These are phyloP conservation scores for Garrulus glandarius DNA, from an alignment of 2,797 vertebrate genomes.

Conservation along the genomic window DNA sequence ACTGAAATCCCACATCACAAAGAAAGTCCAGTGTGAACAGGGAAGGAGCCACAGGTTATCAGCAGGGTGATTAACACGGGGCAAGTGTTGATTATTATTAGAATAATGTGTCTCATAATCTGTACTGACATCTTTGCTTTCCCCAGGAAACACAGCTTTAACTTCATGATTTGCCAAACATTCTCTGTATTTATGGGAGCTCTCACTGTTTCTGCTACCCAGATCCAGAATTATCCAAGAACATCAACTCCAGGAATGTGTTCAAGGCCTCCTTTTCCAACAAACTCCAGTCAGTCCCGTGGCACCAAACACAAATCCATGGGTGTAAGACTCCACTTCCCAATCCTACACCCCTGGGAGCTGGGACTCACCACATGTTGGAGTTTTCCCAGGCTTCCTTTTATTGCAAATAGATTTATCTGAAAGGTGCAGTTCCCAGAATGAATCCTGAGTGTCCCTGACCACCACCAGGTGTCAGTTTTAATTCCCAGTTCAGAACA, in stretches of 20 bases:
- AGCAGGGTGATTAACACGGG: neutral
- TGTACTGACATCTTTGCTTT: neutral
- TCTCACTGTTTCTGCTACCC: neutral
- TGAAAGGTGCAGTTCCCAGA: neutral
- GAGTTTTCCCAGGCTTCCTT: neutral
- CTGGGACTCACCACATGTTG: neutral
- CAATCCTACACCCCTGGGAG: neutral
- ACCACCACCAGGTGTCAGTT: neutral
- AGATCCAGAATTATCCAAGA: neutral
- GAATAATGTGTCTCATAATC: fast-evolving
- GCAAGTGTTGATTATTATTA: neutral
- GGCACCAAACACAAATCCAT: neutral
- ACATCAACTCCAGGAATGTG: too few species aligned
- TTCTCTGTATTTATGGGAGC: neutral
- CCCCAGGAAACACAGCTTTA: neutral
- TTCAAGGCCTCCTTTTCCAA: neutral
- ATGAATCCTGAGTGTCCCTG: neutral
- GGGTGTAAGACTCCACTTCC: fast-evolving
- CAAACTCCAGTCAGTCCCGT: neutral
- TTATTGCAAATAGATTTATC: neutral
- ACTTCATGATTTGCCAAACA: neutral
- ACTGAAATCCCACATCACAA: neutral
- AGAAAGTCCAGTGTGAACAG: fast-evolving
- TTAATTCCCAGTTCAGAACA: neutral
- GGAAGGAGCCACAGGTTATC: neutral